Conservation (phyloP, 2,113 vertebrate species). For the Anarhynchus alexandrinus region DNA sequence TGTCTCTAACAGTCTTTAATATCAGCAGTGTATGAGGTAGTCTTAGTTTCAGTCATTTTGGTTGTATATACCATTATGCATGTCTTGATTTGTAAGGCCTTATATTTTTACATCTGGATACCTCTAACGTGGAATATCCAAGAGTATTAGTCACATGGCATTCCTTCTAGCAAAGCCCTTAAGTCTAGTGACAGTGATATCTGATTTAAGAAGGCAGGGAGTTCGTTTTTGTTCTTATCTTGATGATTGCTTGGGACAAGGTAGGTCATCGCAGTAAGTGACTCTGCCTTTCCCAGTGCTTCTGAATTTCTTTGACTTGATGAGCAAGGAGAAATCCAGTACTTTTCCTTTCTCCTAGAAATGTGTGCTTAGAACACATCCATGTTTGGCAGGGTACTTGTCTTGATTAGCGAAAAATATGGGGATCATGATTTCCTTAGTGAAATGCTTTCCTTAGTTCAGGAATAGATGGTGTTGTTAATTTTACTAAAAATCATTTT, state of each 20-base stretch:
- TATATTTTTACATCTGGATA: not conserved
- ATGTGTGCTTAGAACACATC: not conserved
- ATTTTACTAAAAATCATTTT: not conserved
- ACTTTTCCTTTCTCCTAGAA: not conserved
- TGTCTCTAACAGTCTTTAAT: not conserved
- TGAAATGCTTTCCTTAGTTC: not conserved
- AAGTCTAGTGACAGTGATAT: not conserved
- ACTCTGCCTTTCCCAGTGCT: not conserved
- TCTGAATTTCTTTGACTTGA: not conserved
- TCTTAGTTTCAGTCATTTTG: not conserved
- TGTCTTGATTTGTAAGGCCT: not conserved
- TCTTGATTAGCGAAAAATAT: not conserved
- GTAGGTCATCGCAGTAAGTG: not conserved
- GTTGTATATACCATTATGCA: not conserved
- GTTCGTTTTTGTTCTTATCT: not conserved
- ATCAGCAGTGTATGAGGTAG: not conserved
- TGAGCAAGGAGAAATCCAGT: not conserved
- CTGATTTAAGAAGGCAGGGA: conserved; percentile 21
- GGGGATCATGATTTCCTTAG: not conserved
- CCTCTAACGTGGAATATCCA: not conserved
- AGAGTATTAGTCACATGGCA: not conserved
- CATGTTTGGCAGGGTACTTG: not conserved
- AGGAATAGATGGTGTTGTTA: not conserved
- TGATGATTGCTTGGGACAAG: not conserved
- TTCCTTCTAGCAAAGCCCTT: conserved; percentile 13